A percentile compares a stretch with the other conserved stretches of the same genome.
Conservation (phyloP, 2,797 vertebrate species). For the Alauda arvensis region DNA sequence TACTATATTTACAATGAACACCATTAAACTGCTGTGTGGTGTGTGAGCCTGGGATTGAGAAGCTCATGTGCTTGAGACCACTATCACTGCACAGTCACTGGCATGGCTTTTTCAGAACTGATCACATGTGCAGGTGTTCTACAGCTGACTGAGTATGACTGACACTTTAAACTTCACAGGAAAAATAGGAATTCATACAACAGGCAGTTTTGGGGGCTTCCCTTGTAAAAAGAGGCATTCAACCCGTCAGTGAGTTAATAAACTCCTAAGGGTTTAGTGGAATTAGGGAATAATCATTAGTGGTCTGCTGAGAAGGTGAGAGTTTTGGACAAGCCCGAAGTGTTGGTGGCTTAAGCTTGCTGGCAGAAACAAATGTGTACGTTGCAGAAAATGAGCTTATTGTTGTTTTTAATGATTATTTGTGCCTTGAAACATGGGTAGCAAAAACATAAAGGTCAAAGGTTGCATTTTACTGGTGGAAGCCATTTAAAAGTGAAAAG, state of each 20-base stretch:
- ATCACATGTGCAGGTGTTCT: accelerated
- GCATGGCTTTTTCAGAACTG: background rate
- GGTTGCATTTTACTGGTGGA: background rate
- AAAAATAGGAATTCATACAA: background rate
- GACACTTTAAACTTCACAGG: background rate
- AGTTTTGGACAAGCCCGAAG: background rate
- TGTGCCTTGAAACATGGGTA: background rate
- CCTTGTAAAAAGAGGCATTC: background rate
- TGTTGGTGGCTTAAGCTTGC: background rate
- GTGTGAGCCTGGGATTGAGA: background rate
- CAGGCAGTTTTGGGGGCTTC: background rate
- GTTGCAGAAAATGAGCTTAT: background rate
- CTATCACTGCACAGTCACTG: background rate
- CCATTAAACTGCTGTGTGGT: background rate
- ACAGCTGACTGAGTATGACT: background rate
- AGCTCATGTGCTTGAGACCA: background rate
- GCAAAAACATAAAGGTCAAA: background rate
- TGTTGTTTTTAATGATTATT: background rate
- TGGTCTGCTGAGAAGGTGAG: background rate
- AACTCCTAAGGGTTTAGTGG: background rate
- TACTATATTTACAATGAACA: background rate
- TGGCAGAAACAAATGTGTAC: background rate
- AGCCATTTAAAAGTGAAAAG: background rate
- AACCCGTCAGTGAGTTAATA: background rate
- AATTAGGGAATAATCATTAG: background rate